Conservation (phyloP, 2,888 invertebrate species). For the Microplitis manilae region DNA sequence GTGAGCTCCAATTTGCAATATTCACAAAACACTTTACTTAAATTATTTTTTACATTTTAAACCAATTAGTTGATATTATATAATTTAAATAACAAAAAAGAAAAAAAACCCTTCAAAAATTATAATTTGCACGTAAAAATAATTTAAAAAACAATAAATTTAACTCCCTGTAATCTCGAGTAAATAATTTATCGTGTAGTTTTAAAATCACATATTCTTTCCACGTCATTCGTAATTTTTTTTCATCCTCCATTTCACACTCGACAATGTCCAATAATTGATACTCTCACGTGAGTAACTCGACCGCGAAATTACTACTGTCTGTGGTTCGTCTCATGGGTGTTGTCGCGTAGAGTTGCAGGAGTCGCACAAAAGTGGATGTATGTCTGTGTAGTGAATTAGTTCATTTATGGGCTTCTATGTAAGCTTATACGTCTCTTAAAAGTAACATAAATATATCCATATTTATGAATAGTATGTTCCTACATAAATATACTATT, state of each 20-base stretch:
- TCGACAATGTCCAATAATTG: constrained; percentile 21
- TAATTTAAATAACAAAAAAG: not conserved
- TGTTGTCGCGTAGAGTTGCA: constrained; percentile 18
- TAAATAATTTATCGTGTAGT: not conserved
- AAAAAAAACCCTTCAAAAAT: not conserved
- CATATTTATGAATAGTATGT: not conserved
- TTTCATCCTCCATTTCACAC: constrained; percentile 23
- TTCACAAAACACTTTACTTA: not conserved
- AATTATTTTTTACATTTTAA: not conserved
- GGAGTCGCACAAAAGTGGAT: not conserved
- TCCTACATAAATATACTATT: not conserved
- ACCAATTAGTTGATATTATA: not conserved
- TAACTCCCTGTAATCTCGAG: not conserved
- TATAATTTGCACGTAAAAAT: too few species aligned
- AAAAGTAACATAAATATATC: not conserved
- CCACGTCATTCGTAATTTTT: constrained; percentile 13
- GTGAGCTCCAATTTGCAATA: constrained; percentile 13
- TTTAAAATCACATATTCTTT: constrained; percentile 4
- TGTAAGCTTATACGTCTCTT: constrained; percentile 4
- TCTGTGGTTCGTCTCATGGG: constrained; percentile 16
- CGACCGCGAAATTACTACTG: constrained; percentile 24
- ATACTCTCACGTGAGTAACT: constrained; percentile 24
- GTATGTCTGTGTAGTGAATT: not conserved
- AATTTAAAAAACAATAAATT: not conserved
- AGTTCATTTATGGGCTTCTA: constrained; percentile 5